Evolutionary conservation across 2,113 vertebrate species (phyloP).

Genomic region (Ciconia stormi): DNA sequence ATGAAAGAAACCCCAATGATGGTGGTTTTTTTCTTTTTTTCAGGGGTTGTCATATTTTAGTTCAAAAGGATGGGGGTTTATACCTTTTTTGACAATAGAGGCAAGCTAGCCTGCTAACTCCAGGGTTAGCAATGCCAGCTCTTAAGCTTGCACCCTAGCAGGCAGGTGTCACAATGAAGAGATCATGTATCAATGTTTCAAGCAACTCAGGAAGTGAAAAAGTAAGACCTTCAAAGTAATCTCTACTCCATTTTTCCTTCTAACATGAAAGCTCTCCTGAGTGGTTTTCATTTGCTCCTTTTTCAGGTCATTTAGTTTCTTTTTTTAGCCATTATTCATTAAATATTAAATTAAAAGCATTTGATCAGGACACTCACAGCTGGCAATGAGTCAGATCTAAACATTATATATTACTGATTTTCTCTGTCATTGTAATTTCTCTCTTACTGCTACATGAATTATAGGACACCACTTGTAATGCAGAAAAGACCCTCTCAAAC

Average conservation of each 20-base stretch:
- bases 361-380: conserved; percentile 31
- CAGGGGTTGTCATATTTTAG: background rate
- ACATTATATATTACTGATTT: conserved; percentile 36
- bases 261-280: background rate
- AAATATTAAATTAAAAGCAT: conserved; percentile 60
- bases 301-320: conserved; percentile 42
- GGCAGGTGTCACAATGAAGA: background rate
- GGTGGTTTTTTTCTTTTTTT: background rate
- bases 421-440: background rate
- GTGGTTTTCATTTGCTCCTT: conserved; percentile 26
- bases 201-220: background rate
- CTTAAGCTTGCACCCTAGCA: background rate
- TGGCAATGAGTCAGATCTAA: conserved; percentile 48
- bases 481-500: background rate
- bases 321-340: conserved; percentile 60
- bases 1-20: background rate
- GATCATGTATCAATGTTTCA: background rate
- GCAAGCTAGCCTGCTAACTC: background rate
- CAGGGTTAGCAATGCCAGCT: background rate
- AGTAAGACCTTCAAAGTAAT: background rate
- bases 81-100: background rate
- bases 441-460: background rate
- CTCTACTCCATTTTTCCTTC: background rate
- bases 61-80: background rate
- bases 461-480: background rate